phyloP scores from a whole-genome alignment of 2,113 vertebrate species.

The Oreotrochilus melanogaster region DNA sequence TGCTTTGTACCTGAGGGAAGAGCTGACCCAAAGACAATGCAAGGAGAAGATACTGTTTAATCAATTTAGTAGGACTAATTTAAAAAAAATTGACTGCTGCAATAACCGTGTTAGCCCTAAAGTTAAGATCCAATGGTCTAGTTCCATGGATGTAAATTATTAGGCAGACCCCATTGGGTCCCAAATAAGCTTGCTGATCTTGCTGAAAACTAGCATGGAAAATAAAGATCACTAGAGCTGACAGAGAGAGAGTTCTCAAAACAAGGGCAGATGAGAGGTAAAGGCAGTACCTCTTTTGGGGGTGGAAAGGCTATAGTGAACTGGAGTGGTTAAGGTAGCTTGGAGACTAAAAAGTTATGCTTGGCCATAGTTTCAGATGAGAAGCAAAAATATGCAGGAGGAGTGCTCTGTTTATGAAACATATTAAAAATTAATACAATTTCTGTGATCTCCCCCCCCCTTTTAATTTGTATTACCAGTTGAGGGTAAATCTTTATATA shows the following conservation, averaged over 20 bases:
- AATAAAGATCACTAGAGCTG: background rate
- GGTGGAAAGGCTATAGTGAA: background rate
- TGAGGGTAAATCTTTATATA: background rate
- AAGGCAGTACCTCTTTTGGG: background rate
- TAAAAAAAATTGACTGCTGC: background rate
- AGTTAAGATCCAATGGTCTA: background rate
- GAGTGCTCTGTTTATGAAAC: background rate
- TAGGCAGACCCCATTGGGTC: background rate
- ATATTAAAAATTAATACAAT: background rate
- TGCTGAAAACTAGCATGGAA: background rate
- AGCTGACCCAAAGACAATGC: background rate
- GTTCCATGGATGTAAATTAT: background rate
- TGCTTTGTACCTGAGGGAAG: background rate
- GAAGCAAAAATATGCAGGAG: background rate
- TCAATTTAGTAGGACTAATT: background rate
- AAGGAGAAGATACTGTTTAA: background rate
- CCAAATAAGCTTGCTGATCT: background rate
- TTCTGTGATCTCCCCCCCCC: fast-evolving
- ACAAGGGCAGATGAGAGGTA: background rate
- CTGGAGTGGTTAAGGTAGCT: background rate
- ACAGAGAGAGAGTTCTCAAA: background rate
- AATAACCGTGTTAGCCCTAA: background rate
- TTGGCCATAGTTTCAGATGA: background rate
- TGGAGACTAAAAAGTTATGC: background rate
- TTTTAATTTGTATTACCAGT: background rate